phyloP scores from a whole-genome alignment of 2,888 invertebrate genomes.

The Congeria kusceri region DNA sequence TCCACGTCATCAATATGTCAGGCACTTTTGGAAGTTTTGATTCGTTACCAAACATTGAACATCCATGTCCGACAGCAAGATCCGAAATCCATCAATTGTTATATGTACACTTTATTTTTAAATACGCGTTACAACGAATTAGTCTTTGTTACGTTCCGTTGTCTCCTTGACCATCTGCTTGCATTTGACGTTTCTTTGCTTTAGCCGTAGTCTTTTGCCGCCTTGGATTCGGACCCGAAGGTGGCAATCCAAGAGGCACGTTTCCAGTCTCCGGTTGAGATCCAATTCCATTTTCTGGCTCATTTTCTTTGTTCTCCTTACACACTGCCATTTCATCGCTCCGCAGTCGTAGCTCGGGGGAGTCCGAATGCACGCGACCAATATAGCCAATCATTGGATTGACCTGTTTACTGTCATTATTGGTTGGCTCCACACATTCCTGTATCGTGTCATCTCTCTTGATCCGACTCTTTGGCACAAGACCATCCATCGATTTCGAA shows the following conservation, averaged over 20 bases:
- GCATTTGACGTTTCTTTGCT: constrained; percentile 79
- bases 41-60: too few species aligned
- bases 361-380: constrained; percentile 44
- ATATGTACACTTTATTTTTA: too few species aligned
- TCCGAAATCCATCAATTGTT: too few species aligned
- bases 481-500: constrained; percentile 84
- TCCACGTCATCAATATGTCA: too few species aligned
- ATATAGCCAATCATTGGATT: constrained; percentile 32
- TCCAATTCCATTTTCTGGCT: constrained; percentile 32
- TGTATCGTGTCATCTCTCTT: constrained; percentile 45
- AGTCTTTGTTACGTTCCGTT: constrained; percentile 43
- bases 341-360: constrained; percentile 59
- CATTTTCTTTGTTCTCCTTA: constrained; percentile 70
- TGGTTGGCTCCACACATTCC: constrained; percentile 40
- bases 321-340: constrained; percentile 28
- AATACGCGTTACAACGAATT: too few species aligned
- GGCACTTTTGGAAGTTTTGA: too few species aligned
- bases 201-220: constrained; percentile 79
- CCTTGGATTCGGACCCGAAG: constrained; percentile 67
- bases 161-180: constrained; percentile 62
- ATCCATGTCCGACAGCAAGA: too few species aligned
- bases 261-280: constrained; percentile 39
- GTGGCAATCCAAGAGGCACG: constrained; percentile 63
- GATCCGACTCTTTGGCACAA: constrained; percentile 71
- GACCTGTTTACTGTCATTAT: constrained; percentile 18